A percentile compares a stretch with the other conserved stretches of the same genome.
phyloP scores from a whole-genome alignment of 1,140 invertebrate species.

The Eulimnadia texana region DNA sequence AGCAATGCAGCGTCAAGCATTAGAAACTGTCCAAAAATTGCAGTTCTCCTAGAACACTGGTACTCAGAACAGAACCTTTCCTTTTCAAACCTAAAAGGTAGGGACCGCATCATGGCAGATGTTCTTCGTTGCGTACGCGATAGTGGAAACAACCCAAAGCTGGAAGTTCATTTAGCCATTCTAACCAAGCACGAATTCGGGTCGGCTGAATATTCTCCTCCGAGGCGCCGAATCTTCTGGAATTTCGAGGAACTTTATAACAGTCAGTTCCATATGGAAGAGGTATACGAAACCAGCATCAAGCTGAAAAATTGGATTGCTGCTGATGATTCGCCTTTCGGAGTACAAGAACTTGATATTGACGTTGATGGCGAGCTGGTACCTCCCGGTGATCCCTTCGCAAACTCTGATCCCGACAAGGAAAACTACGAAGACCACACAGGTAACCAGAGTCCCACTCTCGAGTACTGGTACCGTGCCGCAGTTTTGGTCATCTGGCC shows the following conservation, averaged over 20 bases:
- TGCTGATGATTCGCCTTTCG: neutral
- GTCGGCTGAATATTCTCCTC: neutral
- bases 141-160: neutral
- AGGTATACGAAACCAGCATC: neutral
- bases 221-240: neutral
- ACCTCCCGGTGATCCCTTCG: neutral
- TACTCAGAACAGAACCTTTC: neutral
- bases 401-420: neutral
- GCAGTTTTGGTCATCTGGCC: neutral
- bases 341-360: neutral
- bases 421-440: neutral
- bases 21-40: neutral
- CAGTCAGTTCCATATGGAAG: neutral
- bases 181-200: neutral
- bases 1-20: neutral
- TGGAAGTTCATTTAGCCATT: neutral
- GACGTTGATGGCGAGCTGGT: neutral
- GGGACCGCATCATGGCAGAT: neutral
- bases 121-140: neutral
- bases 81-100: neutral
- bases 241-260: neutral
- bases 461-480: neutral
- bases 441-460: neutral
- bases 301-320: neutral
- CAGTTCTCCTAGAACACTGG: neutral